Percentiles rank a stretch among this genome's conserved stretches.
These are phyloP conservation scores for Leptoclinus maculatus DNA, from an alignment of 2,797 vertebrate species.

Conservation along the genomic window DNA sequence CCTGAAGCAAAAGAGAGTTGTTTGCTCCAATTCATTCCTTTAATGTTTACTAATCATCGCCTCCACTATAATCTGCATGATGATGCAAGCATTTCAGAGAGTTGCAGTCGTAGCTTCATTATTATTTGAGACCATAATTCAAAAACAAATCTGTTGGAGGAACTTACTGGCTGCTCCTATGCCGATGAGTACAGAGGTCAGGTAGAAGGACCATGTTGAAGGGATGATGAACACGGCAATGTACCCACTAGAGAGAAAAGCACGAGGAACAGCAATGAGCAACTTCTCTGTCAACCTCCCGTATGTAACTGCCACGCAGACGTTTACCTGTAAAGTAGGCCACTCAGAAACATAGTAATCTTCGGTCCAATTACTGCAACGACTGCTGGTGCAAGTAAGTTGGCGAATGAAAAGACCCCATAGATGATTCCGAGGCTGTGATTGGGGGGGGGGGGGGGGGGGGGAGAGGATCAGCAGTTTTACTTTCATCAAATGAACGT, in stretches of 20 bases:
- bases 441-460: neutral
- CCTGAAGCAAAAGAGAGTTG: neutral
- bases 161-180: constrained; percentile 86
- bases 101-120: neutral
- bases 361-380: constrained; percentile 82
- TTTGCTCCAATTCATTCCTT: neutral
- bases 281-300: neutral
- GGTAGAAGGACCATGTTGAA: constrained; percentile 85
- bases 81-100: neutral
- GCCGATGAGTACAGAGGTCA: constrained; percentile 86
- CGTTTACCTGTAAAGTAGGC: constrained; percentile 86
- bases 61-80: neutral
- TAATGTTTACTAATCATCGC: neutral
- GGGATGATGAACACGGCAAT: constrained; percentile 84
- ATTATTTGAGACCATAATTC: neutral
- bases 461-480: neutral
- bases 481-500: neutral
- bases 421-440: constrained; percentile 89
- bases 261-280: neutral
- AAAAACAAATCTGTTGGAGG: neutral
- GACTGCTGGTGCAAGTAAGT: constrained; percentile 82
- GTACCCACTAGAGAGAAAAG: constrained; percentile 79
- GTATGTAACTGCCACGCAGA: neutral
- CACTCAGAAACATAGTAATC: constrained; percentile 84
- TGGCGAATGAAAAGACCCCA: constrained; percentile 86